Evolutionary conservation across 2,888 invertebrate genomes (phyloP).

Genomic region (Clunio marinus): DNA sequence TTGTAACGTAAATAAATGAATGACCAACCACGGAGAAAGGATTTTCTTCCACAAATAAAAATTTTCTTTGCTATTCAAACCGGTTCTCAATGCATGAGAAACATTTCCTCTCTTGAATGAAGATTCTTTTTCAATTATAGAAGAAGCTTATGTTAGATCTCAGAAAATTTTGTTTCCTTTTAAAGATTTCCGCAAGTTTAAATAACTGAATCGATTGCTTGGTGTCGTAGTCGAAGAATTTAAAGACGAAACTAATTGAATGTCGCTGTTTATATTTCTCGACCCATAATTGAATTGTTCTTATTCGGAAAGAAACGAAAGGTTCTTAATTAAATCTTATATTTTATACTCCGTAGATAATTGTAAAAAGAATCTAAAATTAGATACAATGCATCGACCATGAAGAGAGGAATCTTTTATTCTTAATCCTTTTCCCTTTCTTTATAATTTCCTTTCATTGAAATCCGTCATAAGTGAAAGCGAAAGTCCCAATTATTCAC

Average conservation of each 20-base stretch:
- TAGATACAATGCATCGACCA: conserved; percentile 12
- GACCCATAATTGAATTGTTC: too few species aligned
- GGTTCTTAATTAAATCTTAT: conserved; percentile 18
- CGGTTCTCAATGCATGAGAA: conserved; percentile 36
- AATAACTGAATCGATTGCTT: too few species aligned
- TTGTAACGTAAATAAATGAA: not conserved
- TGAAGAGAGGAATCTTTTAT: not conserved
- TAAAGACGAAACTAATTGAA: too few species aligned
- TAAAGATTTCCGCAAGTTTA: too few species aligned
- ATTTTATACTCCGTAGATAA: conserved; percentile 35
- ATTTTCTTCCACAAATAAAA: conserved; percentile 12
- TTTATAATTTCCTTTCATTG: not conserved
- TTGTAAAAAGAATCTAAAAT: conserved; percentile 23
- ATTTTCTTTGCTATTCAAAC: conserved; percentile 19
- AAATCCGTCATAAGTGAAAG: not conserved
- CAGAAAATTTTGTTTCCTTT: too few species aligned
- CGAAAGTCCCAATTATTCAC: conserved; percentile 34
- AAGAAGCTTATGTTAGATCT: too few species aligned
- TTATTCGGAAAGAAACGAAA: too few species aligned
- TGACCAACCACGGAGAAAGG: conserved; percentile 34
- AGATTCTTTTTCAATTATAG: too few species aligned
- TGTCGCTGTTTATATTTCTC: too few species aligned
- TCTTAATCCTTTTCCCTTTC: not conserved
- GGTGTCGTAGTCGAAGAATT: too few species aligned
- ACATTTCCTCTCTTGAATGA: not conserved